These are phyloP conservation scores for Lasioglossum malachurum DNA, from an alignment of 2,888 invertebrate genomes.

Conservation along the genomic window DNA sequence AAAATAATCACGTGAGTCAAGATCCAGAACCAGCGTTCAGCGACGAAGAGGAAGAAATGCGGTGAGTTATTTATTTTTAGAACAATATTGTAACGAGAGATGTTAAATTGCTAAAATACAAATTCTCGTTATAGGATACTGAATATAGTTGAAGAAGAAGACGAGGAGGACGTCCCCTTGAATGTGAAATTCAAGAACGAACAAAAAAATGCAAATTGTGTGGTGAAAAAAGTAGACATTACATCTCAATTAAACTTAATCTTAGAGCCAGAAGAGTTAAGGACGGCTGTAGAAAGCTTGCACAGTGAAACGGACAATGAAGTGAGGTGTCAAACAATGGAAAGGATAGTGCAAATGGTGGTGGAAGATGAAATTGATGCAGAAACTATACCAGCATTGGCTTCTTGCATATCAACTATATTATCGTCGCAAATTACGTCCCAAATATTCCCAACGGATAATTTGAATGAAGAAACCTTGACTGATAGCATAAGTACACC, in stretches of 20 bases:
- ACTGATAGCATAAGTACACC: constrained; percentile 93
- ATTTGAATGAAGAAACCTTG: constrained; percentile 86
- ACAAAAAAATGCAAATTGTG: constrained; percentile 79
- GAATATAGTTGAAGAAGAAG: constrained; percentile 87
- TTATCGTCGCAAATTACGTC: constrained; percentile 86
- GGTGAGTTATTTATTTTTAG: constrained; percentile 63
- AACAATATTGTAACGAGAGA: background rate
- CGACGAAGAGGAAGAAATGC: constrained; percentile 92
- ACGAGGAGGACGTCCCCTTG: constrained; percentile 91
- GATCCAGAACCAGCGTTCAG: constrained; percentile 92
- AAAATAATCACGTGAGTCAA: constrained; percentile 86
- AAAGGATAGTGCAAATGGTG: constrained; percentile 88
- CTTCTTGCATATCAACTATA: constrained; percentile 87
- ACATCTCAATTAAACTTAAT: constrained; percentile 79
- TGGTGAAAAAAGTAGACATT: constrained; percentile 79
- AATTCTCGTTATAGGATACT: constrained; percentile 75
- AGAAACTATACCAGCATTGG: constrained; percentile 87
- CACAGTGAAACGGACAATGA: constrained; percentile 87
- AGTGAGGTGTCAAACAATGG: constrained; percentile 88
- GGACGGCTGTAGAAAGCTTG: constrained; percentile 86
- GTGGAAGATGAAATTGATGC: constrained; percentile 88
- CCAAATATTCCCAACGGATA: constrained; percentile 86
- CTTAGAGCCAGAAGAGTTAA: constrained; percentile 86
- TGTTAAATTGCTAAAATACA: background rate
- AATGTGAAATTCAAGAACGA: constrained; percentile 89